Percentiles rank a stretch among this genome's conserved stretches.
These are phyloP conservation scores for Thalassoma bifasciatum DNA, from an alignment of 2,113 vertebrate species.

Conservation along the genomic window DNA sequence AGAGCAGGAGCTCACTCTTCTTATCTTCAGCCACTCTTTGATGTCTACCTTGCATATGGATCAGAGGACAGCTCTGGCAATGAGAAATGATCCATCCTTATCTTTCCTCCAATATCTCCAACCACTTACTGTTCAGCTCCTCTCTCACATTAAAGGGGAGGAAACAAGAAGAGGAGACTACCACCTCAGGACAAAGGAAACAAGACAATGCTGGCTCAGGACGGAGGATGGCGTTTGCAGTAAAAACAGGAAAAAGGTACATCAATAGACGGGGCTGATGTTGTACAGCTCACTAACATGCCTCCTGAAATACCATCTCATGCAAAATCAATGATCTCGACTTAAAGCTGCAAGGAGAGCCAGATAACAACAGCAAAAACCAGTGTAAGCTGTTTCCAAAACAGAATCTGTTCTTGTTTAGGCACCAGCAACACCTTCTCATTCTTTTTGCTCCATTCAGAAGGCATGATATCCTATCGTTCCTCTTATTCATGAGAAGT, in stretches of 20 bases:
- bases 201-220: not conserved
- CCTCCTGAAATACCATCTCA: slow-evolving; percentile 39
- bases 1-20: slow-evolving; percentile 37
- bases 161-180: slow-evolving; percentile 11
- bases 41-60: slow-evolving; percentile 49
- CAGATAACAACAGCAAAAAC: slow-evolving; percentile 31
- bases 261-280: slow-evolving; percentile 10
- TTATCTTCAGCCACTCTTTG: slow-evolving; percentile 52
- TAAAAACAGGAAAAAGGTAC: slow-evolving; percentile 10
- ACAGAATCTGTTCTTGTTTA: slow-evolving; percentile 16
- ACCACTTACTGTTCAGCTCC: not conserved
- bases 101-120: slow-evolving; percentile 30
- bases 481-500: slow-evolving; percentile 41
- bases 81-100: slow-evolving; percentile 51
- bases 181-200: slow-evolving; percentile 16
- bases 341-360: slow-evolving; percentile 21
- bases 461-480: slow-evolving; percentile 23
- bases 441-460: slow-evolving; percentile 12
- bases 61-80: slow-evolving; percentile 28
- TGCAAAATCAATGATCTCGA: slow-evolving; percentile 45
- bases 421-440: slow-evolving; percentile 10
- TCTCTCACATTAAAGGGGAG: slow-evolving; percentile 11
- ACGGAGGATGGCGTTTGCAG: not conserved
- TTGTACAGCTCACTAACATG: slow-evolving; percentile 26
- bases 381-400: slow-evolving; percentile 22